Evolutionary conservation across 2,888 invertebrate genomes (phyloP).

Genomic region (Ptychoptera contaminata): DNA sequence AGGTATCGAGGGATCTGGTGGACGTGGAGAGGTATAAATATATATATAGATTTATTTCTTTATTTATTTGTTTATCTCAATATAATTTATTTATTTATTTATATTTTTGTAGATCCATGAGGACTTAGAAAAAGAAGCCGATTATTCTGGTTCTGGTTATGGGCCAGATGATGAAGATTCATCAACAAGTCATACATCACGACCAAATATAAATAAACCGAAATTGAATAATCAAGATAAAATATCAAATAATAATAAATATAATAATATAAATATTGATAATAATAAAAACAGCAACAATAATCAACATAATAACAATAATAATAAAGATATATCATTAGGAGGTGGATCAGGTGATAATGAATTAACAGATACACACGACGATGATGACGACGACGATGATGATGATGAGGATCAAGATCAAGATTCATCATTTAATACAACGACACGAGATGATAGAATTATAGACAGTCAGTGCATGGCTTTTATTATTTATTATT

Average conservation of each 20-base stretch:
- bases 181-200: constrained; percentile 18
- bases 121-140: constrained; percentile 47
- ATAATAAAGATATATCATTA: constrained; percentile 10
- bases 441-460: not conserved
- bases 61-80: not conserved
- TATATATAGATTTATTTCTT: not conserved
- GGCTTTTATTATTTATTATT: constrained; percentile 11
- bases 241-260: constrained; percentile 3
- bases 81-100: constrained; percentile 9
- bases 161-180: constrained; percentile 70
- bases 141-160: constrained; percentile 74
- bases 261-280: not conserved
- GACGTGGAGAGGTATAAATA: constrained; percentile 44
- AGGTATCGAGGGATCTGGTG: constrained; percentile 54
- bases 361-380: not conserved
- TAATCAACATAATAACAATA: constrained; percentile 12
- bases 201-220: not conserved
- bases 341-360: constrained; percentile 11
- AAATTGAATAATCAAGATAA: not conserved
- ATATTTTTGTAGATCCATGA: constrained; percentile 25
- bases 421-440: constrained; percentile 11
- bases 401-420: constrained; percentile 18
- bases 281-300: constrained; percentile 8
- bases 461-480: constrained; percentile 12
- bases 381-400: constrained; percentile 11